Conservation (phyloP, 1,140 invertebrate species). For the Chironomus tepperi region DNA sequence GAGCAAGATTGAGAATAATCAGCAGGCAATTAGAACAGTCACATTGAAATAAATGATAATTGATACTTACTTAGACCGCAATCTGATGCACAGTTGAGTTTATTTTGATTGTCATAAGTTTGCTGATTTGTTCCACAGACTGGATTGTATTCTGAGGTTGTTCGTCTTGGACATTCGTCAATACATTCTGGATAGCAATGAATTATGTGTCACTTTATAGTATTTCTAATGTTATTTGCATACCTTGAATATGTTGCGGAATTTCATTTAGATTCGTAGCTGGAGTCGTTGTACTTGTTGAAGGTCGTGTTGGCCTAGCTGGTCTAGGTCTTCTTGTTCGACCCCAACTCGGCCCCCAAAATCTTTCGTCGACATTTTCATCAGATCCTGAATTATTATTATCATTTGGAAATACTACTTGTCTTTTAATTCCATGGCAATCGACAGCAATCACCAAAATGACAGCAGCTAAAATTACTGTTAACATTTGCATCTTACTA, state of each 20-base stretch:
- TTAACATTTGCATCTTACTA: too few relatives aligned
- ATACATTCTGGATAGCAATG: background rate
- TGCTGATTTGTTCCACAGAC: background rate
- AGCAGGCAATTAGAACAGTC: too few relatives aligned
- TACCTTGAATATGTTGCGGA: background rate
- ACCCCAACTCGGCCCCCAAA: too few relatives aligned
- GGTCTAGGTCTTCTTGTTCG: background rate
- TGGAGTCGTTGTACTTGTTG: background rate
- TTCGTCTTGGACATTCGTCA: background rate
- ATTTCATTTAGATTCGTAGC: background rate
- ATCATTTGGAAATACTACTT: background rate
- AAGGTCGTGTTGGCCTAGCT: background rate
- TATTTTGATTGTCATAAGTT: background rate
- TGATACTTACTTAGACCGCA: background rate
- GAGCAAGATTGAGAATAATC: too few relatives aligned
- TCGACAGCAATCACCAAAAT: too few relatives aligned
- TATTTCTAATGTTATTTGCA: too few relatives aligned
- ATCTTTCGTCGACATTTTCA: background rate
- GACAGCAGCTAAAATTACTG: too few relatives aligned
- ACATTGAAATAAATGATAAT: background rate
- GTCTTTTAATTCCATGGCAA: background rate
- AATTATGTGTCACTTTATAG: too few relatives aligned
- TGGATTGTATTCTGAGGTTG: conserved; percentile 17
- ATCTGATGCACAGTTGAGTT: background rate
- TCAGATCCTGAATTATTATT: background rate